These are phyloP conservation scores for Horisme vitalbata DNA, from an alignment of 2,888 invertebrate genomes.

Conservation along the genomic window DNA sequence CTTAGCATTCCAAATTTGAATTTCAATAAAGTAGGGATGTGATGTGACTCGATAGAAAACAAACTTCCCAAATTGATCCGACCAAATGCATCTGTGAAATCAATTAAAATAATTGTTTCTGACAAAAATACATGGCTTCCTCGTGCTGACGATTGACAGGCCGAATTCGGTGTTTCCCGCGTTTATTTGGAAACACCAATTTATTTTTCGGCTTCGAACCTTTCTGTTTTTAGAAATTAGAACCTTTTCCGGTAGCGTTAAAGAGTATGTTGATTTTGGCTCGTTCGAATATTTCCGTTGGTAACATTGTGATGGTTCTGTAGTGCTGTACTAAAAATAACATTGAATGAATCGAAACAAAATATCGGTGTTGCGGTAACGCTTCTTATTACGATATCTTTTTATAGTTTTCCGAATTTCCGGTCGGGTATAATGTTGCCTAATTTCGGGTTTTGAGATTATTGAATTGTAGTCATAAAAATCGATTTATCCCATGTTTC, in stretches of 20 bases:
- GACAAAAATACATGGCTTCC: constrained; percentile 77
- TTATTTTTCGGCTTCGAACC: constrained; percentile 17
- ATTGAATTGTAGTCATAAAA: neutral
- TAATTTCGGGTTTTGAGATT: constrained; percentile 5
- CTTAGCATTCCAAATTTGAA: neutral
- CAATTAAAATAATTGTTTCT: constrained; percentile 78
- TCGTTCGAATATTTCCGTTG: constrained; percentile 1
- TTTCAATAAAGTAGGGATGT: constrained; percentile 34
- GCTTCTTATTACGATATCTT: constrained; percentile 43
- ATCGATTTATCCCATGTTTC: neutral
- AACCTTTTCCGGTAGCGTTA: constrained; percentile 21
- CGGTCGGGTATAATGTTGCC: constrained; percentile 28
- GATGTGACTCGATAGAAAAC: constrained; percentile 42
- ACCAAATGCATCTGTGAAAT: constrained; percentile 59
- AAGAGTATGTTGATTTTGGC: constrained; percentile 9
- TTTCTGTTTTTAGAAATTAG: constrained; percentile 27
- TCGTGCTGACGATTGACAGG: constrained; percentile 62
- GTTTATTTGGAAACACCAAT: constrained; percentile 46
- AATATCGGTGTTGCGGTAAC: constrained; percentile 48
- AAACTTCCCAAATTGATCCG: constrained; percentile 40
- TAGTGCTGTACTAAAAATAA: constrained; percentile 68
- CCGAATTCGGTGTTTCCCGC: constrained; percentile 66
- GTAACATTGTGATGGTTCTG: constrained; percentile 49
- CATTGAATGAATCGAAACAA: constrained; percentile 55
- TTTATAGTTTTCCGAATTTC: constrained; percentile 41